Evolutionary conservation across 1,140 invertebrate species (phyloP), one percentile per base, ranked within the genome.

Genomic region (Meloidogyne hapla): DNA sequence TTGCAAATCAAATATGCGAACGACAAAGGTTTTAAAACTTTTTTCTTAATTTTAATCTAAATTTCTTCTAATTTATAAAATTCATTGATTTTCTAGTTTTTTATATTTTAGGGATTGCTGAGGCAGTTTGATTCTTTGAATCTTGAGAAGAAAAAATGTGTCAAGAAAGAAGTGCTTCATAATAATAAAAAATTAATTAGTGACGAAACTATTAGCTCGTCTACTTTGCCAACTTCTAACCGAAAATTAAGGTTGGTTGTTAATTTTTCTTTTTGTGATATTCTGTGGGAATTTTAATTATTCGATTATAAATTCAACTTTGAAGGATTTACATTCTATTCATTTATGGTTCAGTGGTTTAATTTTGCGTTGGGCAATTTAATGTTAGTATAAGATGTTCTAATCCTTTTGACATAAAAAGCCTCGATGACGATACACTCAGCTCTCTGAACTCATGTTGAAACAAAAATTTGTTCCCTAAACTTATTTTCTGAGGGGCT

Each of bases 401-500:
- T n/a, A 18, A n/a, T 6, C n/a, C 4, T 56, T 56, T 56, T 56
- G n/a, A 56, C 4, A 48, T 48, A 4, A 18, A 21, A 56, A n/a
- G 48, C 48, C 48, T n/a, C n/a, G 18, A 56, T 56, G 48, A 56
- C n/a, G 48, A 56, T 56, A 56, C 18, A 56, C 48, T 56, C 48
- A 56, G 48, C 48, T 56, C 48, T 56, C 48, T 56, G 18, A 56
- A 18, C 5, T n/a, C n/a, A 56, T 56, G 48, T n/a, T n/a, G 48
- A 56, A 56, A 4, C 18, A 1, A 56, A 13, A 56, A 56, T 56
- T 56, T 56, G 48, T 56, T 56, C 48, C 48, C 48, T 56, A 56
- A 56, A 56, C n/a, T 48, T 48, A 56, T 56, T 56, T 56, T 56
- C 48, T 56, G 48, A 56, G 8, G 48, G 48, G 48, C 48, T 56